Base-by-base conservation (phyloP, 2,888 invertebrate species). In the Plebejus anna region DNA sequence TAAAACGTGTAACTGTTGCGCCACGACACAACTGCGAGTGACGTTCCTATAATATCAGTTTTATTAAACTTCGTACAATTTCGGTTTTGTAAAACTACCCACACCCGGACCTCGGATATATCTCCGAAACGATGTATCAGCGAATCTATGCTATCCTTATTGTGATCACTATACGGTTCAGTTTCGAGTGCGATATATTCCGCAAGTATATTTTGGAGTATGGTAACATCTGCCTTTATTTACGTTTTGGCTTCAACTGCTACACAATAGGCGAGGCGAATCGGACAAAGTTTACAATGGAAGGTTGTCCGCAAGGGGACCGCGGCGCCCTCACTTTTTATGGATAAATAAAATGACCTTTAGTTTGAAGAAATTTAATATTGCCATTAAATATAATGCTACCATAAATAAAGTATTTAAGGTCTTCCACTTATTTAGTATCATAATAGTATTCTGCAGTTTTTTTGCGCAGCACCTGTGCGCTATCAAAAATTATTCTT, bases 141-240 rank as follows among this genome's bases (percentile, higher is more conserved):
- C 22, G 11, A 47, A 76, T 11, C 0, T 0, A 0, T 80, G 78
- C 76, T 36, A 75, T 80, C 84, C 81, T 70, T 84, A 78, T 57
- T 0, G 0, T 1, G 5, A 1, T 2, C 1, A 1, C 28, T 0
- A 22, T 83, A 84, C 76, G 79, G 86, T 83, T 80, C 75, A 76
- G 22, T 83, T 84, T 85, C 7, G 70, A 5, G 79, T 79, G 78
- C 79, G 47, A 47, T 47, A 11, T 79, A 76, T 79, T 77, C 79
- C 80, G 82, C 81, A 79, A 81, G 82, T 83, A 85, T 84, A 85
- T 87, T 90, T 88, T 86, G 88, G 89, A 90, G 90, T 89, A 88
- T 84, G 91, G 93, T 88, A 92, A 93, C 93, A 94, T 93, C 93
- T 94, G 93, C 89, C 82, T 93, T 93, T 93, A 94, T 94, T 93